phyloP scores from a whole-genome alignment of 2,797 vertebrate species.

The Loriculus beryllinus region DNA sequence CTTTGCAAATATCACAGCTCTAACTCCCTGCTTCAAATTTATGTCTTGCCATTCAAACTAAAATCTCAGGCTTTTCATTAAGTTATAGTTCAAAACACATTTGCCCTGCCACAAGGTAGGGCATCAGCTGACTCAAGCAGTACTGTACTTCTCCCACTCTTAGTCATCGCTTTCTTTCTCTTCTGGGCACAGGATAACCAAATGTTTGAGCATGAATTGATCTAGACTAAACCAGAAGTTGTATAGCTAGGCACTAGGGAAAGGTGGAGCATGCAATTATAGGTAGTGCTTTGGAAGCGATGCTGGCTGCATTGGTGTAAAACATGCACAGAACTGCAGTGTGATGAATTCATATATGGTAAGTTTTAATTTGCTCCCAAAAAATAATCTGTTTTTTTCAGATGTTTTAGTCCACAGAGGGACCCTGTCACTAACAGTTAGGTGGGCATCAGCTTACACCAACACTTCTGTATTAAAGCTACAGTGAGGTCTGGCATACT shows the following conservation, averaged over 20 bases:
- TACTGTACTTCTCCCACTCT: background rate
- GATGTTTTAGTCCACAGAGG: background rate
- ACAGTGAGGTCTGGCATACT: background rate
- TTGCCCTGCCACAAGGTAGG: background rate
- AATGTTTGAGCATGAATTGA: background rate
- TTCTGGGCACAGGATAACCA: background rate
- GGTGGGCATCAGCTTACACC: background rate
- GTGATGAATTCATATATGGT: fast-evolving
- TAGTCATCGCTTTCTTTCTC: background rate
- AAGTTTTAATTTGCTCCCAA: background rate
- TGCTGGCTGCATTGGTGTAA: background rate
- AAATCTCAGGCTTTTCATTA: background rate
- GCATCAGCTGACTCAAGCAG: background rate
- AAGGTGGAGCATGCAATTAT: background rate
- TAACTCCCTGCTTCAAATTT: background rate
- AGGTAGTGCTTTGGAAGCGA: background rate
- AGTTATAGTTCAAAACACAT: background rate
- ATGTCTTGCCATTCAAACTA: background rate
- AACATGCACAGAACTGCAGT: background rate
- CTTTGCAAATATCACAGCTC: background rate
- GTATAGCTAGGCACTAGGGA: background rate
- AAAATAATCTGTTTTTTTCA: background rate
- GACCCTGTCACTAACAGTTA: background rate
- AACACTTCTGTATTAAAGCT: background rate
- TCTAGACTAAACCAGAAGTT: background rate